Evolutionary conservation across 2,797 vertebrate species (phyloP), one percentile per base, ranked within the genome.

Genomic region (Argya squamiceps): DNA sequence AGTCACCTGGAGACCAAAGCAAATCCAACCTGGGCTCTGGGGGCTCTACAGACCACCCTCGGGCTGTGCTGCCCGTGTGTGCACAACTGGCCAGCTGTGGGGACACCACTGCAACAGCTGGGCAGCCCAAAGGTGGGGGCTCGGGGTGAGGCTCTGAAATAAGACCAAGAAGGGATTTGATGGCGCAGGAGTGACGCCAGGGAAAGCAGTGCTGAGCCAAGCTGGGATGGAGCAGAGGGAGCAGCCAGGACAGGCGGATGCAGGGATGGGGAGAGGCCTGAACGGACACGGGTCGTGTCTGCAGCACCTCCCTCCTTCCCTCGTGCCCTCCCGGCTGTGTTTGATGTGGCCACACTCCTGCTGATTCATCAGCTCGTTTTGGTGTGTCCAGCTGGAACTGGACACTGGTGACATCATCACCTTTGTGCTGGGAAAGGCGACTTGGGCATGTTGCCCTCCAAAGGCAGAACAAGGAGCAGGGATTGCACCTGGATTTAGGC

Each of bases 371-470:
- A 12, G 32, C 47, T 88, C 52, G 0, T 50, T 50, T 32, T 34
- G 56, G 24, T 39, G 76, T 4, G 68, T 53, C 44, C 82, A 15
- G 78, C n/a, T 76, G 89, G 29, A 27, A 47, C 15, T 19, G 50
- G 50, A 30, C 29, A 30, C 50, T 0, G 37, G 49, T 44, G 91
- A 88, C 30, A 8, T 10, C 65, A 32, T 7, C 30, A 52, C 53
- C 60, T 19, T 0, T 2, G 4, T 0, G 20, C 36, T 49, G 79
- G 36, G 18, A 85, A 64, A 53, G 23, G n/a, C 36, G 52, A 50
- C 3, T 0, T 1, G 41, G 26, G 55, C 1, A 2, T 12, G 2
- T 34, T 0, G 1, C 43, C 67, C 15, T 70, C 36, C 15, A 11
- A 46, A 47, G 46, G 73, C 65, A 69, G 74, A 70, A 39, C 6